phyloP scores from a whole-genome alignment of 2,888 invertebrate species.

The Pristionchus maxplancki region DNA sequence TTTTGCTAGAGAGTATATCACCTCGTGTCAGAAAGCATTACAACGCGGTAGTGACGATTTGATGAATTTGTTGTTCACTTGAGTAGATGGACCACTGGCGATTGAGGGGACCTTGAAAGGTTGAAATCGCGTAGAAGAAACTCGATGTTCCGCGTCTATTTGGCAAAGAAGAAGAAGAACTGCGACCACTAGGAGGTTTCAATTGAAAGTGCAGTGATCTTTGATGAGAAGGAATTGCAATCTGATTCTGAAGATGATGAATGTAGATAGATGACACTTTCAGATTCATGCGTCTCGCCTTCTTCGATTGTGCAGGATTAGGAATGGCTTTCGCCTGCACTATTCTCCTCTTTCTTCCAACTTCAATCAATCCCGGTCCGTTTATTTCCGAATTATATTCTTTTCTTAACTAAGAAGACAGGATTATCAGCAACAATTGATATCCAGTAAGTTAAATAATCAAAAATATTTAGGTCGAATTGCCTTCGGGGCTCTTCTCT shows the following conservation, averaged over 20 bases:
- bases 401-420: not conserved
- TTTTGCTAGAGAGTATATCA: not conserved
- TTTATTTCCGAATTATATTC: not conserved
- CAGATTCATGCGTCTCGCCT: constrained; percentile 26
- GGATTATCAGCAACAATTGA: not conserved
- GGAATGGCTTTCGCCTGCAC: constrained; percentile 40
- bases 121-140: not conserved
- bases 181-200: not conserved
- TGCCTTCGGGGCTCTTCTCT: constrained; percentile 7
- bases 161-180: not conserved
- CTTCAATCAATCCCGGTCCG: constrained; percentile 25
- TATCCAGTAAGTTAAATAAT: not conserved
- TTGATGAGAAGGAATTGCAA: not conserved
- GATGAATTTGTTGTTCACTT: constrained; percentile 10
- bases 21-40: constrained; percentile 5
- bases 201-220: not conserved
- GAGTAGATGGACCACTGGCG: not conserved
- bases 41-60: constrained; percentile 9
- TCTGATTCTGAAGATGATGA: too few relatives aligned
- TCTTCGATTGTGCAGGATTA: constrained; percentile 45
- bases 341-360: not conserved
- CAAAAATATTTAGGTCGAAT: not conserved
- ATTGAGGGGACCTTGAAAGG: constrained; percentile 15
- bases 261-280: not conserved
- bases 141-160: constrained; percentile 23